Evolutionary conservation across 2,113 vertebrate genomes (phyloP).

Genomic region (Polyodon spathula): DNA sequence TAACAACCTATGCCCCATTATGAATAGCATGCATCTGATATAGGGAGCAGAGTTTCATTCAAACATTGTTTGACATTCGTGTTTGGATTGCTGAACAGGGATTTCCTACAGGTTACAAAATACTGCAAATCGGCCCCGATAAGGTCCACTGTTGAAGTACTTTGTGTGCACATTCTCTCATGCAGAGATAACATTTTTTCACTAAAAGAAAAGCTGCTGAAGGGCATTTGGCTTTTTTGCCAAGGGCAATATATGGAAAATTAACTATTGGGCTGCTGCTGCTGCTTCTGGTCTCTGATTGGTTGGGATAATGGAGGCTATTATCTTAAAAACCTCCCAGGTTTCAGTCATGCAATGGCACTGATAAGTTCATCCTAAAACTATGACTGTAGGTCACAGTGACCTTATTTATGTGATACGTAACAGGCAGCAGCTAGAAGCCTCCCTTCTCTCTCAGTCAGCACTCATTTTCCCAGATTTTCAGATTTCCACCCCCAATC

Average conservation of each 20-base stretch:
- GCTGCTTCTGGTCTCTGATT: neutral
- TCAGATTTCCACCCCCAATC: too few relatives aligned
- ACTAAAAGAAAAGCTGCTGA: neutral
- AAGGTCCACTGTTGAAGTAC: conserved; percentile 1
- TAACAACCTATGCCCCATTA: neutral
- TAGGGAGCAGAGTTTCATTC: neutral
- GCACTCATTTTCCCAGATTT: too few relatives aligned
- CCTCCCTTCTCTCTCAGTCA: too few relatives aligned
- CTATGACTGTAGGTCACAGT: too few relatives aligned
- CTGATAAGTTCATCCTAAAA: too few relatives aligned
- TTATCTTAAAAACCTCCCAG: too few relatives aligned
- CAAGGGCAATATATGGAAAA: neutral
- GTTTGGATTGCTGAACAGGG: conserved; percentile 1
- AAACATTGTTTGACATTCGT: neutral
- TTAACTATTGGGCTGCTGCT: neutral
- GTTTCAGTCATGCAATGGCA: too few relatives aligned
- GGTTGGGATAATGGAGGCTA: too few relatives aligned
- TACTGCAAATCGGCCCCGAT: conserved; percentile 4
- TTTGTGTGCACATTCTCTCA: conserved; percentile 1
- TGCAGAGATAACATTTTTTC: conserved; percentile 2
- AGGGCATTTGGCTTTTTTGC: neutral
- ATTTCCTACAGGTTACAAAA: conserved; percentile 10
- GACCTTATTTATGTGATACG: too few relatives aligned
- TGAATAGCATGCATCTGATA: neutral
- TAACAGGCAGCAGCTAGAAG: too few relatives aligned